A percentile compares a stretch with the other conserved stretches of the same genome.
phyloP scores from a whole-genome alignment of 2,888 invertebrate genomes.

The Halocaridina rubra region DNA sequence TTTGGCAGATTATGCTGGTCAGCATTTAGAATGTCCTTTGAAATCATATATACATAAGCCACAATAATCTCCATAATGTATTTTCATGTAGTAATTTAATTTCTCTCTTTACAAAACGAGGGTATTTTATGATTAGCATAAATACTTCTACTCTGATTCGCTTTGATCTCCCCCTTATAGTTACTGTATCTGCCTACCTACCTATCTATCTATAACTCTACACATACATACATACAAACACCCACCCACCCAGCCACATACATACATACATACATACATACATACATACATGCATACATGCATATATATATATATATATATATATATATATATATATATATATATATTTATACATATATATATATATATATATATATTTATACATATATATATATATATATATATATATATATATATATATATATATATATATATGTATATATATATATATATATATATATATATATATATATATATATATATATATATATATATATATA shows the following conservation, averaged over 20 bases:
- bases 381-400: not conserved
- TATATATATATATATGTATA: not conserved
- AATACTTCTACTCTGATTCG: too few relatives aligned
- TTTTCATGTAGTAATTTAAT: too few relatives aligned
- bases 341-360: not conserved
- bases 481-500: not conserved
- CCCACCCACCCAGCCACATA: not conserved
- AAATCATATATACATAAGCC: too few relatives aligned
- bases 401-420: too few relatives aligned
- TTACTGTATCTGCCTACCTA: too few relatives aligned
- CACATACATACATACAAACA: not conserved
- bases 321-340: not conserved
- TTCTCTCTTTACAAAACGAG: too few relatives aligned
- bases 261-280: not conserved
- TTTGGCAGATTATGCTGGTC: too few relatives aligned
- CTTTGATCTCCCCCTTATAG: too few relatives aligned
- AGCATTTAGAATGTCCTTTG: too few relatives aligned
- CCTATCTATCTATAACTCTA: not conserved
- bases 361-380: not conserved
- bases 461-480: not conserved
- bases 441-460: not conserved
- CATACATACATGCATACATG: not conserved
- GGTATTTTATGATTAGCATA: too few relatives aligned
- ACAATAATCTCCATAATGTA: too few relatives aligned
- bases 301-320: not conserved